A percentile compares a stretch with the other conserved stretches of the same genome.
phyloP scores from a whole-genome alignment of 1,140 invertebrate species.

The Neodiprion lecontei region DNA sequence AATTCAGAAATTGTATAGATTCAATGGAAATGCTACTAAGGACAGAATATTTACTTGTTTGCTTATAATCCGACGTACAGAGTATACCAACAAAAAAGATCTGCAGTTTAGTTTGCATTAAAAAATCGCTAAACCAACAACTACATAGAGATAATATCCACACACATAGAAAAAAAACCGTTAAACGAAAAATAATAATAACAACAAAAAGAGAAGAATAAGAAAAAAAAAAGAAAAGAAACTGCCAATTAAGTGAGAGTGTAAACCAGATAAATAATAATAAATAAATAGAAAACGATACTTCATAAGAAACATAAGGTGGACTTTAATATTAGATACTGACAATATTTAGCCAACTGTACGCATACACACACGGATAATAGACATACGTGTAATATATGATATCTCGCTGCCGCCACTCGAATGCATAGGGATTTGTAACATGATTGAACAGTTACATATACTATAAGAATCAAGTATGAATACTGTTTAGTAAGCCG shows the following conservation, averaged over 20 bases:
- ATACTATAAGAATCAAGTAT: too few relatives aligned
- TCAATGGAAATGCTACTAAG: too few relatives aligned
- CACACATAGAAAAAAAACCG: slow-evolving; percentile 10
- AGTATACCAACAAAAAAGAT: too few relatives aligned
- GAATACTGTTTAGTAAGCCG: too few relatives aligned
- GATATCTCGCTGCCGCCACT: background rate
- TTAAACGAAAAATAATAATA: slow-evolving; percentile 12
- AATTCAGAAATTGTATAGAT: too few relatives aligned
- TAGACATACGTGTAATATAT: background rate
- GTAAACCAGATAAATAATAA: slow-evolving; percentile 28
- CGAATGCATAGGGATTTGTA: background rate
- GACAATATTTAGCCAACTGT: slow-evolving; percentile 35
- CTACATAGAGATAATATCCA: slow-evolving; percentile 18
- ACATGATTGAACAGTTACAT: too few relatives aligned
- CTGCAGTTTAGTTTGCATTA: background rate
- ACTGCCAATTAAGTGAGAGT: slow-evolving; percentile 17
- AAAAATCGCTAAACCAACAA: slow-evolving; percentile 12
- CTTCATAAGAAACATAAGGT: slow-evolving; percentile 39
- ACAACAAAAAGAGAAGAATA: slow-evolving; percentile 21
- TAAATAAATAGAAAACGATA: slow-evolving; percentile 12
- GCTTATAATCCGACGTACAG: too few relatives aligned
- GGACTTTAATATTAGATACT: slow-evolving; percentile 52
- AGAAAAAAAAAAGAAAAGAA: slow-evolving; percentile 15
- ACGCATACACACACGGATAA: background rate
- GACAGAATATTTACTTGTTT: too few relatives aligned